Evolutionary conservation across 2,797 vertebrate species (phyloP).

Genomic region (Lutjanus campechanus): DNA sequence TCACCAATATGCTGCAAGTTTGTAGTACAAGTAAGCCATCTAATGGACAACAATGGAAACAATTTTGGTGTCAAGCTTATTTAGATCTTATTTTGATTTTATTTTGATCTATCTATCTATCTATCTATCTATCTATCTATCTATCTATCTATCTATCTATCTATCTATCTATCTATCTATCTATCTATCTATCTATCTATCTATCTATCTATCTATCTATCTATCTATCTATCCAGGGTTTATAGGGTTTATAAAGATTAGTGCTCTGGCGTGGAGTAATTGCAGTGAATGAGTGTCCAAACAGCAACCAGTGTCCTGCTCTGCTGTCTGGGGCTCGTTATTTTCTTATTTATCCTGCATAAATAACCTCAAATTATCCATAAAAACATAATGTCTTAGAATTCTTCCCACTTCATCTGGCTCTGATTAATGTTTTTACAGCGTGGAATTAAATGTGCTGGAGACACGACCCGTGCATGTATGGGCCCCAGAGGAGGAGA

Average conservation of each 20-base stretch:
- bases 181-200: conserved; percentile 20
- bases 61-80: conserved; percentile 17
- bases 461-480: conserved; percentile 77
- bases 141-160: conserved; percentile 31
- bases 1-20: conserved; percentile 45
- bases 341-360: conserved; percentile 83
- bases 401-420: conserved; percentile 85
- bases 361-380: conserved; percentile 88
- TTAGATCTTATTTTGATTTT: not conserved
- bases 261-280: conserved; percentile 46
- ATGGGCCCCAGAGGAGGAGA: conserved; percentile 71
- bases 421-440: conserved; percentile 87
- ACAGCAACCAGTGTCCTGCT: conserved; percentile 64
- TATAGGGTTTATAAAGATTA: conserved; percentile 57
- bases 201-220: conserved; percentile 43
- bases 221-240: conserved; percentile 32
- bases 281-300: conserved; percentile 57
- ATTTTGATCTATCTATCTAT: conserved; percentile 26
- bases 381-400: conserved; percentile 83
- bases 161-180: conserved; percentile 36
- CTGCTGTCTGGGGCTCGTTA: conserved; percentile 76
- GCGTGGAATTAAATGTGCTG: conserved; percentile 85
- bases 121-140: conserved; percentile 45
- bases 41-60: conserved; percentile 83
- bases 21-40: conserved; percentile 86